phyloP scores from a whole-genome alignment of 2,888 invertebrate species.

The Agrochola macilenta region DNA sequence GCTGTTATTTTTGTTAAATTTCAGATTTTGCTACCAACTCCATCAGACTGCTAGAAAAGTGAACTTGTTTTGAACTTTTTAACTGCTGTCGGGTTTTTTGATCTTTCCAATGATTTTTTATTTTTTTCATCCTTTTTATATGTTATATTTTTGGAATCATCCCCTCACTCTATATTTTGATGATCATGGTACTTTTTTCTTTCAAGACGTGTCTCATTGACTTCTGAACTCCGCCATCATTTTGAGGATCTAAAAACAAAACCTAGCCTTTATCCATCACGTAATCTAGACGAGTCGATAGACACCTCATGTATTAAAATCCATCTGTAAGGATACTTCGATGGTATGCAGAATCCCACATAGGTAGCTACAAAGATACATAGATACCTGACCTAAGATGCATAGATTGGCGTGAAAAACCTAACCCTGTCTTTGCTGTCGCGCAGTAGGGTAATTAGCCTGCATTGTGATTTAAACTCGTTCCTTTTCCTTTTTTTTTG shows the following conservation, averaged over 20 bases:
- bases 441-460: background rate
- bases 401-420: no score
- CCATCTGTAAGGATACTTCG: no score
- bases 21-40: background rate
- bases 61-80: background rate
- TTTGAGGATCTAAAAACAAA: no score
- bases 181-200: background rate
- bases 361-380: no score
- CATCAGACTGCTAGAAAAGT: background rate
- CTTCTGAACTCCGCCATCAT: no score
- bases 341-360: no score
- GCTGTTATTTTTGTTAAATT: background rate
- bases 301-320: no score
- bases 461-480: background rate
- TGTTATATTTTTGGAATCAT: background rate
- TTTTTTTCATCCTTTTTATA: background rate
- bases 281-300: no score
- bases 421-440: no score
- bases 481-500: background rate
- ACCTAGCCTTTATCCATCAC: no score
- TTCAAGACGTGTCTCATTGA: background rate
- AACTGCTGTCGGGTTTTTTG: background rate
- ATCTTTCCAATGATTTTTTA: no score
- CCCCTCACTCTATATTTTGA: background rate
- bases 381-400: no score